phyloP scores from a whole-genome alignment of 2,888 invertebrate genomes.

The Drosophila nigritarsus region DNA sequence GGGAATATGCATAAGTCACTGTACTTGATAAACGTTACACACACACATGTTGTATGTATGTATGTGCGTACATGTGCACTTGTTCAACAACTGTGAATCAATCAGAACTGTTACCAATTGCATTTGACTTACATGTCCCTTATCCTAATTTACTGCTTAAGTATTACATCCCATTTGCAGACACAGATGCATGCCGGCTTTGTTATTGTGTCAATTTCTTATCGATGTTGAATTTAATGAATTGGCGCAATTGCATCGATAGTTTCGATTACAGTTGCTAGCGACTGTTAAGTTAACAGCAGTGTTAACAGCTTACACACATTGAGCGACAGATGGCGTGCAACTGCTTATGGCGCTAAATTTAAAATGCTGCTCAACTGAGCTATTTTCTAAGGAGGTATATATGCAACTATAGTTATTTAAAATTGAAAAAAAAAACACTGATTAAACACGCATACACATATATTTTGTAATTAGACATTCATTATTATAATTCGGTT shows the following conservation, averaged over 20 bases:
- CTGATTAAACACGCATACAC: not conserved
- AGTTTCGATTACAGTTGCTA: conserved; percentile 13
- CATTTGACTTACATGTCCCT: conserved; percentile 34
- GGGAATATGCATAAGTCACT: conserved; percentile 11
- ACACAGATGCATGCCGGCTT: conserved; percentile 11
- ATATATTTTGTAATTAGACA: conserved; percentile 1
- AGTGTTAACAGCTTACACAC: conserved; percentile 1
- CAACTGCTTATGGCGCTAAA: conserved; percentile 14
- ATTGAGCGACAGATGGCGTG: conserved; percentile 31
- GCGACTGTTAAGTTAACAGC: conserved; percentile 14
- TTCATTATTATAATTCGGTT: not conserved
- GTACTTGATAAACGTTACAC: conserved; percentile 4
- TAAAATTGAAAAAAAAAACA: not conserved
- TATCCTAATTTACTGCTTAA: not conserved
- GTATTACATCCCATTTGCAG: too few relatives aligned
- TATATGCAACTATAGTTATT: not conserved
- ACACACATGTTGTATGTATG: not conserved
- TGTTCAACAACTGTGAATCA: not conserved
- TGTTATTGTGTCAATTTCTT: conserved; percentile 2
- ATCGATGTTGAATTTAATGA: conserved; percentile 17
- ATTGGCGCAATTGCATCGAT: conserved; percentile 16
- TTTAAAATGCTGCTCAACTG: conserved; percentile 14
- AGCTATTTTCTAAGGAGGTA: not conserved
- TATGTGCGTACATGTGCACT: not conserved
- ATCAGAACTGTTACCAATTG: not conserved